Evolutionary conservation across 2,797 vertebrate species (phyloP).

Genomic region (Phoeniculus purpureus): DNA sequence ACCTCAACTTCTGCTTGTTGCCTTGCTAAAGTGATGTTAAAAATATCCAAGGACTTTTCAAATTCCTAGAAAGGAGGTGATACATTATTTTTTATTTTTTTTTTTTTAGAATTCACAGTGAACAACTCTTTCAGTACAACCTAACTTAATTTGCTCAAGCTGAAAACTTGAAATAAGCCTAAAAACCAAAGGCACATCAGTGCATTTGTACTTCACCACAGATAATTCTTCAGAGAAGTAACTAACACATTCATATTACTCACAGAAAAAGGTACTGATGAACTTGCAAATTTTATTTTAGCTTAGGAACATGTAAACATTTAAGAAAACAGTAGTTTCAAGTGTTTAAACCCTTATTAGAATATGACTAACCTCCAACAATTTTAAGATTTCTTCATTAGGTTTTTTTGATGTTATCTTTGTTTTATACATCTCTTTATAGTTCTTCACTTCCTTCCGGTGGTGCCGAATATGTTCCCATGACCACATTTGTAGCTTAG

Average conservation of each 20-base stretch:
- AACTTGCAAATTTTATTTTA: neutral
- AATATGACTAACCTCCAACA: slow-evolving; percentile 83
- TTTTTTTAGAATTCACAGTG: neutral
- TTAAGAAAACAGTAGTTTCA: neutral
- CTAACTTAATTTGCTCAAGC: neutral
- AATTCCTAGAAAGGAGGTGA: slow-evolving; percentile 79
- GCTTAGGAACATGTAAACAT: neutral
- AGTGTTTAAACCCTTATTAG: neutral
- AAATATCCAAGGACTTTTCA: slow-evolving; percentile 92
- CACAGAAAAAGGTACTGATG: neutral
- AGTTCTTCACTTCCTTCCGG: slow-evolving; percentile 85
- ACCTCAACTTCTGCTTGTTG: slow-evolving; percentile 99
- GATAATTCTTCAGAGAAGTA: neutral
- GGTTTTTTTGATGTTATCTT: slow-evolving; percentile 93
- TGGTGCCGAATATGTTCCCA: slow-evolving; percentile 89
- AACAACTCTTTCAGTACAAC: neutral
- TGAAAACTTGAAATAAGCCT: neutral
- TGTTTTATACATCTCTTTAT: slow-evolving; percentile 89
- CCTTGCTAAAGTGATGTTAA: slow-evolving; percentile 95
- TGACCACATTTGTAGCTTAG: slow-evolving; percentile 94
- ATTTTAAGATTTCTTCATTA: slow-evolving; percentile 79
- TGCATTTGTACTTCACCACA: neutral
- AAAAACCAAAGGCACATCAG: neutral
- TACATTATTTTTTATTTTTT: neutral
- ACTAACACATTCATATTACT: neutral